A percentile compares a stretch with the other conserved stretches of the same genome.
These are phyloP conservation scores for Drosophila sp. DNA, from an alignment of 1,140 invertebrate species.

Conservation along the genomic window DNA sequence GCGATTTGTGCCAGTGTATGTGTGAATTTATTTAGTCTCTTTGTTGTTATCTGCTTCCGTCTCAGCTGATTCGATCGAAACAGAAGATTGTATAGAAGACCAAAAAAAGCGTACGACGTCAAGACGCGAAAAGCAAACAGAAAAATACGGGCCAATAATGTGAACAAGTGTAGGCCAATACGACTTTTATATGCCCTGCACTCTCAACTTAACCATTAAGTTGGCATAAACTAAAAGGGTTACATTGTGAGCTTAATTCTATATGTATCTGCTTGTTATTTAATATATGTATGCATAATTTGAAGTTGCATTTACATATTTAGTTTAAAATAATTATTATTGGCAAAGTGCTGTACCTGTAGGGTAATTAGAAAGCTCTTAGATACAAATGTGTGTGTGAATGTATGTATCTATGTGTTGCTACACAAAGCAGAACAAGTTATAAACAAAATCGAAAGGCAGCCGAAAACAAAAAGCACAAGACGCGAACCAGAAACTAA, in stretches of 20 bases:
- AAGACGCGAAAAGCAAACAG: constrained; percentile 65
- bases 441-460: constrained; percentile 79
- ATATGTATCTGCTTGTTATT: too few relatives aligned
- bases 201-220: neutral
- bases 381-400: constrained; percentile 5
- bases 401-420: constrained; percentile 14
- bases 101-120: constrained; percentile 47
- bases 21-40: neutral
- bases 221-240: neutral
- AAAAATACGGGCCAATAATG: constrained; percentile 48
- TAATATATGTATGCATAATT: too few relatives aligned
- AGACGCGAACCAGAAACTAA: constrained; percentile 36
- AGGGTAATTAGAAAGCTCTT: constrained; percentile 60
- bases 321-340: neutral
- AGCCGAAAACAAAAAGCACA: constrained; percentile 57
- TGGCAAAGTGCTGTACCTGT: neutral
- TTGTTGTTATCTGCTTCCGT: constrained; percentile 19
- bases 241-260: too few relatives aligned
- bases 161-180: constrained; percentile 2
- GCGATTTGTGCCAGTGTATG: neutral
- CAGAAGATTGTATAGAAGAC: constrained; percentile 68
- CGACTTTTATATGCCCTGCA: constrained; percentile 39
- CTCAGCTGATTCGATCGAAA: constrained; percentile 56
- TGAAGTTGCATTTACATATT: too few relatives aligned
- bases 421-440: constrained; percentile 66